Evolutionary conservation across 2,797 vertebrate genomes (phyloP).

Genomic region (Pyrocephalus nanus): DNA sequence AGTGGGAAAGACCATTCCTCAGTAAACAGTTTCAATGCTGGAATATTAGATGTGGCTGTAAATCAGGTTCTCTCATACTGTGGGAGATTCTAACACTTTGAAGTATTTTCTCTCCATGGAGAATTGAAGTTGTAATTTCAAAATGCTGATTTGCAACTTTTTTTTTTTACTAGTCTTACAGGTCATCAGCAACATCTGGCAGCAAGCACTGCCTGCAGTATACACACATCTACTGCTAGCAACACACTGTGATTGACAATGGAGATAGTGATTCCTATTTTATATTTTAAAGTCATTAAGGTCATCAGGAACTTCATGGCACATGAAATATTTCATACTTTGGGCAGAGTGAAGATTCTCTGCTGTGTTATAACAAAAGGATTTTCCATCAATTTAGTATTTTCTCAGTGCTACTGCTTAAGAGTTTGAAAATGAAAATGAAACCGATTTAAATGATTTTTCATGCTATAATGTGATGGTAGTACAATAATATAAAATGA

Average conservation of each 20-base stretch:
- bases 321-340: not conserved
- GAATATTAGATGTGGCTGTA: not conserved
- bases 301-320: not conserved
- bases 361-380: not conserved
- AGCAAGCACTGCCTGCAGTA: not conserved
- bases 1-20: not conserved
- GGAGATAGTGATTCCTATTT: not conserved
- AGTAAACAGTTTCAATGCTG: not conserved
- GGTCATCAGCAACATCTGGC: not conserved
- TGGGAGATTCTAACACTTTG: not conserved
- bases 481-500: not conserved
- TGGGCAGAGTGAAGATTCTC: not conserved
- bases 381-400: not conserved
- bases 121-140: not conserved
- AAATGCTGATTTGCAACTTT: not conserved
- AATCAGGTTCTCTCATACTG: not conserved
- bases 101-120: not conserved
- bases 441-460: not conserved
- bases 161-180: not conserved
- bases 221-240: not conserved
- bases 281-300: slow-evolving; percentile 1
- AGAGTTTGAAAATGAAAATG: slow-evolving; percentile 23
- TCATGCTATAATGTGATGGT: not conserved
- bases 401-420: not conserved
- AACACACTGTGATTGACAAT: not conserved